Conservation (phyloP, 2,113 vertebrate species). For the Addax nasomaculatus region DNA sequence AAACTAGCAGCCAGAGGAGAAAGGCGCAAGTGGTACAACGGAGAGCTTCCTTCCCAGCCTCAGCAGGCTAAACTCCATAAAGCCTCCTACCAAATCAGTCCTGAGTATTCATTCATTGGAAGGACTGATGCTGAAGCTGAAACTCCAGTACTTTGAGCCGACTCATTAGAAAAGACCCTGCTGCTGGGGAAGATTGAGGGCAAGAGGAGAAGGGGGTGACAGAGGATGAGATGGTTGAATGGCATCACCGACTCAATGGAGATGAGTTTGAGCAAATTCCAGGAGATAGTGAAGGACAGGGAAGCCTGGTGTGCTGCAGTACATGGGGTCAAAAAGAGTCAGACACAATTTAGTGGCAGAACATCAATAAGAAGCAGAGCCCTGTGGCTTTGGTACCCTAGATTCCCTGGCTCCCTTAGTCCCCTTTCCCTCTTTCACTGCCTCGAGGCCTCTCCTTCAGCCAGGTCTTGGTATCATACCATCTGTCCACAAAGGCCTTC, state of each 20-base stretch:
- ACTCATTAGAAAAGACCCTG: neutral
- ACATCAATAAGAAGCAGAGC: neutral
- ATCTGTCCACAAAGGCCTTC: neutral
- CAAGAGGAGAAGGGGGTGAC: neutral
- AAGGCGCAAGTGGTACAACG: neutral
- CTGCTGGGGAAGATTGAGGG: neutral
- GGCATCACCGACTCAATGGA: neutral
- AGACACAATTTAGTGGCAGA: neutral
- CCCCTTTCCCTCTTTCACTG: neutral
- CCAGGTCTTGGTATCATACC: neutral
- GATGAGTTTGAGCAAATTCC: neutral
- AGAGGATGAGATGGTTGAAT: neutral
- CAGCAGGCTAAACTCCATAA: neutral
- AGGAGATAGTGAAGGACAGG: neutral
- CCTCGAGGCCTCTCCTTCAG: neutral
- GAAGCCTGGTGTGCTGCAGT: neutral
- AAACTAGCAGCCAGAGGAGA: neutral
- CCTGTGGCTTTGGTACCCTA: neutral
- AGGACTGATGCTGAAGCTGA: neutral
- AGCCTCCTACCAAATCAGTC: neutral
- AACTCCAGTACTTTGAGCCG: neutral
- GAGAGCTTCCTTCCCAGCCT: neutral
- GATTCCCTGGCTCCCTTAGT: neutral
- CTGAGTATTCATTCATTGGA: neutral
- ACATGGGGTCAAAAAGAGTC: neutral